Evolutionary conservation across 2,888 invertebrate species (phyloP).

Genomic region (Ecliptopera silaceata): DNA sequence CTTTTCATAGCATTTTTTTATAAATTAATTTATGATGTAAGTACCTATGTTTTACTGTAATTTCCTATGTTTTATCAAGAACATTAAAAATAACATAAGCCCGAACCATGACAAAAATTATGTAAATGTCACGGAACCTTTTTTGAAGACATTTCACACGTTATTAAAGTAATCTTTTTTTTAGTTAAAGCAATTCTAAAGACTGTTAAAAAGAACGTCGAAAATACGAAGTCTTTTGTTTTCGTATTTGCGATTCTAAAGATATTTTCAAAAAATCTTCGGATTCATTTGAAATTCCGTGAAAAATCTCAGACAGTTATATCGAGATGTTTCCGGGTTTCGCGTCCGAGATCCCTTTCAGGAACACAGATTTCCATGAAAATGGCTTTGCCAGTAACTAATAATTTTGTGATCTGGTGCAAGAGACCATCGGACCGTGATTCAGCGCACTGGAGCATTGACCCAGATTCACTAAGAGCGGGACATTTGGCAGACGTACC

Average conservation of each 20-base stretch:
- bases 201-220: too few relatives aligned
- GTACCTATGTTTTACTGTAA: too few relatives aligned
- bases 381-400: slow-evolving; percentile 21
- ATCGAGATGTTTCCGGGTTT: slow-evolving; percentile 8
- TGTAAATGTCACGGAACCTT: too few relatives aligned
- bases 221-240: too few relatives aligned
- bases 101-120: too few relatives aligned
- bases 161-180: too few relatives aligned
- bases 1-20: too few relatives aligned
- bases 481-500: slow-evolving; percentile 70
- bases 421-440: slow-evolving; percentile 41
- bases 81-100: too few relatives aligned
- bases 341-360: slow-evolving; percentile 8
- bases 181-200: too few relatives aligned
- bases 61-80: too few relatives aligned
- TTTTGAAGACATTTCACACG: too few relatives aligned
- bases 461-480: slow-evolving; percentile 64
- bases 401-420: slow-evolving; percentile 33
- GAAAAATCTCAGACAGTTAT: background rate
- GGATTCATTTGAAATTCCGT: background rate
- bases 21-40: too few relatives aligned
- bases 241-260: background rate
- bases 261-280: background rate
- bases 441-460: slow-evolving; percentile 73
- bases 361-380: slow-evolving; percentile 11